A percentile compares a stretch with the other conserved stretches of the same genome.
These are phyloP conservation scores for Thaumetopoea pityocampa DNA, from an alignment of 1,140 invertebrate genomes.

Conservation along the genomic window DNA sequence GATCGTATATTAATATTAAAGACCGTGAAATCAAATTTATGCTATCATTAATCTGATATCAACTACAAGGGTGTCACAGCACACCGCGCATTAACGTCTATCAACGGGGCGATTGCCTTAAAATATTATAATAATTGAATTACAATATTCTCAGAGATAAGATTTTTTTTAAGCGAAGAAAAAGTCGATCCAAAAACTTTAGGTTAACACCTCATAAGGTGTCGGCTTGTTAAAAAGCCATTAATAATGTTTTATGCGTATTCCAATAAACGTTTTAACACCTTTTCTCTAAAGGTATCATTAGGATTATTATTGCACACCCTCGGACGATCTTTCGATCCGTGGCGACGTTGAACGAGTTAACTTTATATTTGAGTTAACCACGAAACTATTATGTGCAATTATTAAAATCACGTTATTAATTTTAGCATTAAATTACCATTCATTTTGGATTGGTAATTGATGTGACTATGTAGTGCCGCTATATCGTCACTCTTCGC, in stretches of 20 bases:
- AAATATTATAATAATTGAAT: constrained; percentile 23
- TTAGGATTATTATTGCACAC: constrained; percentile 62
- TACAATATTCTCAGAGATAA: constrained; percentile 16
- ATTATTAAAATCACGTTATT: constrained; percentile 5
- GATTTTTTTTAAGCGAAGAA: constrained; percentile 16
- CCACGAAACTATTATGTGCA: constrained; percentile 11
- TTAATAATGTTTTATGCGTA: constrained; percentile 66
- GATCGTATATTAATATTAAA: constrained; percentile 15
- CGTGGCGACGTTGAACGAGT: constrained; percentile 20
- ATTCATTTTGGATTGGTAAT: too few species aligned
- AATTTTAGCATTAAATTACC: too few species aligned
- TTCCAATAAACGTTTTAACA: constrained; percentile 74
- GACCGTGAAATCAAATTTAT: constrained; percentile 26
- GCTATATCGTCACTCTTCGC: too few species aligned
- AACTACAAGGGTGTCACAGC: constrained; percentile 3
- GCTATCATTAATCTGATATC: constrained; percentile 18
- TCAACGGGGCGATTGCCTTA: constrained; percentile 19
- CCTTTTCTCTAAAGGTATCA: constrained; percentile 68
- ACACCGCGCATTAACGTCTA: constrained; percentile 25
- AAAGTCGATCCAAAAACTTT: constrained; percentile 32
- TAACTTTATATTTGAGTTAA: constrained; percentile 27
- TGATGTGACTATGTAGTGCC: too few species aligned
- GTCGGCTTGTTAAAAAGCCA: constrained; percentile 72
- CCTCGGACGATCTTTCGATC: constrained; percentile 23
- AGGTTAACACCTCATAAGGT: constrained; percentile 42